Conservation (phyloP, 2,797 vertebrate species). For the Eospalax fontanierii region DNA sequence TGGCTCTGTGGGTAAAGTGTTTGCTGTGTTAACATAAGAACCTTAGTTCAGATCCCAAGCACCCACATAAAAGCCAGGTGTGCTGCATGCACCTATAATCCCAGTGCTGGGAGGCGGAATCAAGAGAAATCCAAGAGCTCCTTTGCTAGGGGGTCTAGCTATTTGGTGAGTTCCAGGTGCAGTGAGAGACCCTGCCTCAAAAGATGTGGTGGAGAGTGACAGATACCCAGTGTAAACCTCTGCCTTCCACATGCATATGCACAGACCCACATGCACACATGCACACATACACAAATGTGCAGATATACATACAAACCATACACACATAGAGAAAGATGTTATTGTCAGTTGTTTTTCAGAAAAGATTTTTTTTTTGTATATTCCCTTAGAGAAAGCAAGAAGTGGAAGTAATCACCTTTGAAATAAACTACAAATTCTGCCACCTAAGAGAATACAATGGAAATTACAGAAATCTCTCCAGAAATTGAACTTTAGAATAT, state of each 20-base stretch:
- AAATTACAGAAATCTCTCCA: conserved; percentile 49
- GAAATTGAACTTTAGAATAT: conserved; percentile 17
- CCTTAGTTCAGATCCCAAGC: neutral
- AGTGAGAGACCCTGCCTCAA: neutral
- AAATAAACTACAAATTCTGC: conserved; percentile 54
- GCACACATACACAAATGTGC: too few species aligned
- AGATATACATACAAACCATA: neutral
- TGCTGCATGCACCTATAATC: too few species aligned
- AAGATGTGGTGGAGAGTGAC: neutral
- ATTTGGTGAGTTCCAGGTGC: neutral
- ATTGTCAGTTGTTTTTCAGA: conserved; percentile 11
- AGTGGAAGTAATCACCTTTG: neutral
- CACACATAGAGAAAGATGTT: neutral
- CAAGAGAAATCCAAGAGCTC: neutral
- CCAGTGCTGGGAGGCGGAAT: neutral
- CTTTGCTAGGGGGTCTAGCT: neutral
- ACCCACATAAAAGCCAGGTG: neutral
- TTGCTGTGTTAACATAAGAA: neutral
- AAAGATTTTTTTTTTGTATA: conserved; percentile 33
- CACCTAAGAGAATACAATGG: neutral
- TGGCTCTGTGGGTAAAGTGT: neutral
- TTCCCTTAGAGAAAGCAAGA: conserved; percentile 35
- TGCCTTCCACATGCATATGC: too few species aligned
- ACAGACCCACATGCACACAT: neutral
- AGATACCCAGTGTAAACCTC: neutral